Conservation (phyloP, 2,797 vertebrate genomes). For the Myioborus miniatus region DNA sequence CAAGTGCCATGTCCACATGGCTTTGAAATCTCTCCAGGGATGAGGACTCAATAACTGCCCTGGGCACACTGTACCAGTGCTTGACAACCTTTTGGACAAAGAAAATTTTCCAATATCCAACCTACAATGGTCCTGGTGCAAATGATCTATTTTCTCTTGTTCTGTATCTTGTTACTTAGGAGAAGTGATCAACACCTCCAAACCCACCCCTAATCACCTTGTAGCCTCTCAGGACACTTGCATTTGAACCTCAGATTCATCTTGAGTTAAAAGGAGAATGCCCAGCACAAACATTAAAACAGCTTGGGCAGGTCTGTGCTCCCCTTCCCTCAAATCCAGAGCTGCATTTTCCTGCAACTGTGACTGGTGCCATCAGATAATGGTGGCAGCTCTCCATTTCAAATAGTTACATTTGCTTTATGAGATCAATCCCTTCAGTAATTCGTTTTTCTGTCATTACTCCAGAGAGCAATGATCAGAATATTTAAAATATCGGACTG, state of each 20-base stretch:
- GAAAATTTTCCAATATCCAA: background rate
- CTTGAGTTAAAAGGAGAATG: background rate
- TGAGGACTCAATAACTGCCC: background rate
- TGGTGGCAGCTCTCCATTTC: constrained; percentile 9
- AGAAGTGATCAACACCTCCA: background rate
- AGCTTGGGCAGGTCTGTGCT: background rate
- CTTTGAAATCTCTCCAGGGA: background rate
- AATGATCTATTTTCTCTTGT: background rate
- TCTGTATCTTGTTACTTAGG: background rate
- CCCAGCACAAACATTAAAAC: background rate
- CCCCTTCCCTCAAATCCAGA: background rate
- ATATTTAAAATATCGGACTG: constrained; percentile 4
- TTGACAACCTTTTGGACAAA: background rate
- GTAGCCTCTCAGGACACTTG: background rate
- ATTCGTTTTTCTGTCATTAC: constrained; percentile 4
- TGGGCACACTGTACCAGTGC: background rate
- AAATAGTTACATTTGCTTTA: background rate
- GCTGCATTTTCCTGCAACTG: background rate
- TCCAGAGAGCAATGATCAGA: background rate
- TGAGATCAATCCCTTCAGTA: background rate
- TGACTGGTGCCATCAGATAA: background rate
- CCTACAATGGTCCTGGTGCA: background rate
- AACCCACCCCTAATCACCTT: background rate
- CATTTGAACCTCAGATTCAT: background rate
- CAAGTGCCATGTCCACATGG: background rate